phyloP scores from a whole-genome alignment of 2,888 invertebrate species.

The Erebia epiphron region DNA sequence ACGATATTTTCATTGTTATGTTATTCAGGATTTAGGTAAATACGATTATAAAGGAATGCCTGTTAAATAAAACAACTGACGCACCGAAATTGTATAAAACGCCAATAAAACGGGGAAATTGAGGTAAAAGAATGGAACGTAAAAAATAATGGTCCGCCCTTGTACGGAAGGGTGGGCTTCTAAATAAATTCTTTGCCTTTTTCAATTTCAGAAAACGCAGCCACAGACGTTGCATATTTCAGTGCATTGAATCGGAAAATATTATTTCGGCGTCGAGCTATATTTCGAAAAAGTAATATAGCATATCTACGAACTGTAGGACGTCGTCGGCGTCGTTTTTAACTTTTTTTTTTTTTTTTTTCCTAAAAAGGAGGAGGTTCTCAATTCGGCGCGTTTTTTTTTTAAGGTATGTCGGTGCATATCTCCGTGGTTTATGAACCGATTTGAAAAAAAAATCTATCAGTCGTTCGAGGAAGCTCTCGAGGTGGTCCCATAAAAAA shows the following conservation, averaged over 20 bases:
- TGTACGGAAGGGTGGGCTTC: slow-evolving; percentile 59
- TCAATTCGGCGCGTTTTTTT: no score
- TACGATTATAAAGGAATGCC: slow-evolving; percentile 40
- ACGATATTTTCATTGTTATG: slow-evolving; percentile 24
- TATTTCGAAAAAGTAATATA: slow-evolving; percentile 9
- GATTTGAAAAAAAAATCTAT: no score
- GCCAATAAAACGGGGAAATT: slow-evolving; percentile 70
- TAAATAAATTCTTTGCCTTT: slow-evolving; percentile 76
- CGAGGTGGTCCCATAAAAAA: no score
- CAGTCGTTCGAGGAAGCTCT: no score
- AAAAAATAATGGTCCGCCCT: slow-evolving; percentile 76
- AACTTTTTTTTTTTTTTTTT: no score
- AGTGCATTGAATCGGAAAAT: slow-evolving; percentile 21
- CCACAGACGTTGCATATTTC: slow-evolving; percentile 43
- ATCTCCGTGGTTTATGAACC: no score
- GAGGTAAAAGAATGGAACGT: slow-evolving; percentile 69
- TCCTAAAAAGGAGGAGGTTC: no score
- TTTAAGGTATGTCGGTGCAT: no score
- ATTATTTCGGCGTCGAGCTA: neutral
- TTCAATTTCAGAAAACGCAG: slow-evolving; percentile 64
- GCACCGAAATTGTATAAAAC: slow-evolving; percentile 70
- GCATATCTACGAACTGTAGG: no score
- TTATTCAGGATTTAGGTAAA: slow-evolving; percentile 24
- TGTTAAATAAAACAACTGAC: slow-evolving; percentile 42
- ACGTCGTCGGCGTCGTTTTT: no score